phyloP scores from a whole-genome alignment of 2,888 invertebrate genomes.

The Drosophila differens region DNA sequence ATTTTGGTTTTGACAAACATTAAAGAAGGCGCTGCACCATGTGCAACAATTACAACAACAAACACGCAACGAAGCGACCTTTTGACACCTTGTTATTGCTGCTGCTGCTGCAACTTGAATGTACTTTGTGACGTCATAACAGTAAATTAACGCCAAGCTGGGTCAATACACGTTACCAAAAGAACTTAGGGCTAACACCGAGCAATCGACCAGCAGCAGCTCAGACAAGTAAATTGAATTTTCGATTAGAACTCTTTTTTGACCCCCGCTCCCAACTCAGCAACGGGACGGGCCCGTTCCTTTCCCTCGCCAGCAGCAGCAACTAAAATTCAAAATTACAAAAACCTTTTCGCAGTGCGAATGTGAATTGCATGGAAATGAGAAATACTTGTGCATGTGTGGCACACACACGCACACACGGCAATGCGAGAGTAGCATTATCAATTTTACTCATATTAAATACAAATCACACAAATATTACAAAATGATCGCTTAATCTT shows the following conservation, averaged over 20 bases:
- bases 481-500: not conserved
- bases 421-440: conserved; percentile 39
- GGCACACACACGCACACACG: not conserved
- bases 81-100: conserved; percentile 32
- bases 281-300: not conserved
- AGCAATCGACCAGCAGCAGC: conserved; percentile 7
- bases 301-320: not conserved
- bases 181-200: not conserved
- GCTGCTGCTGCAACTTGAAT: conserved; percentile 19
- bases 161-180: conserved; percentile 16
- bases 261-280: not conserved
- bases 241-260: conserved; percentile 46
- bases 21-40: not conserved
- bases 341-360: conserved; percentile 42
- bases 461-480: not conserved
- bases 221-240: conserved; percentile 61
- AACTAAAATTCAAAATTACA: conserved; percentile 39
- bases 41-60: conserved; percentile 18
- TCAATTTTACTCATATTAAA: not conserved
- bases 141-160: conserved; percentile 63
- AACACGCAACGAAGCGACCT: conserved; percentile 42
- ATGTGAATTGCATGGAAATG: conserved; percentile 52
- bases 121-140: conserved; percentile 68
- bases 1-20: conserved; percentile 38
- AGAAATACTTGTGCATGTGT: conserved; percentile 14